Percentiles rank a stretch among this genome's conserved stretches.
These are phyloP conservation scores for Lagria hirta DNA, from an alignment of 2,888 invertebrate genomes.

Conservation along the genomic window DNA sequence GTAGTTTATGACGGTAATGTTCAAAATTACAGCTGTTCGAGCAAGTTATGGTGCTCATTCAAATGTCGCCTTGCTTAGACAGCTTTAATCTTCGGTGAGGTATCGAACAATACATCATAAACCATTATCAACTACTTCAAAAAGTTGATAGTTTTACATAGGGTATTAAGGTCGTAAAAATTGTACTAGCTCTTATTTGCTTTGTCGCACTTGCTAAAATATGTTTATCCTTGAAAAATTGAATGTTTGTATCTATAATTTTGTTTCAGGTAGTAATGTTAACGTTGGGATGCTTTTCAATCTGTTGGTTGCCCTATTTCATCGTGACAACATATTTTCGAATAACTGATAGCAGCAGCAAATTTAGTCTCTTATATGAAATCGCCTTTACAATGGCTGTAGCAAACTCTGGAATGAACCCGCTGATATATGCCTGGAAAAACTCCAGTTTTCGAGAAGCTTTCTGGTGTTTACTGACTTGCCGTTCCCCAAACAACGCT, in stretches of 20 bases:
- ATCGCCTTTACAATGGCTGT: conserved; percentile 64
- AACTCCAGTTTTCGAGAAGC: conserved; percentile 75
- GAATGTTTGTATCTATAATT: too few relatives aligned
- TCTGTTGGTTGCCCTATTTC: conserved; percentile 82
- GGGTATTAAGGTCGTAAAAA: too few relatives aligned
- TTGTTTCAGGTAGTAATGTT: conserved; percentile 70
- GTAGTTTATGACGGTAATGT: too few relatives aligned
- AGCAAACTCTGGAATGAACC: conserved; percentile 79
- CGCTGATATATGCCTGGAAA: conserved; percentile 84
- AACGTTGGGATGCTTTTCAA: conserved; percentile 76
- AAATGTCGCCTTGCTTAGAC: too few relatives aligned
- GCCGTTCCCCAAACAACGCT: conserved; percentile 64
- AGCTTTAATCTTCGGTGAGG: too few relatives aligned
- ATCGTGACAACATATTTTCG: conserved; percentile 56
- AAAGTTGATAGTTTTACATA: too few relatives aligned
- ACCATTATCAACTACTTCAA: too few relatives aligned
- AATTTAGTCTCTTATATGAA: conserved; percentile 44
- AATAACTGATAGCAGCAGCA: conserved; percentile 32
- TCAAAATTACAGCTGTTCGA: too few relatives aligned
- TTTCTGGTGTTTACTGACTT: conserved; percentile 67
- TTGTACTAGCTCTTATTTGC: too few relatives aligned
- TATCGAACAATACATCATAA: too few relatives aligned
- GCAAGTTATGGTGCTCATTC: too few relatives aligned
- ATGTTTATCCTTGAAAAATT: conserved; percentile 2
- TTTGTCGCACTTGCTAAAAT: too few relatives aligned